A percentile compares a stretch with the other conserved stretches of the same genome.
These are phyloP conservation scores for Dione juno DNA, from an alignment of 2,888 invertebrate species.

Conservation along the genomic window DNA sequence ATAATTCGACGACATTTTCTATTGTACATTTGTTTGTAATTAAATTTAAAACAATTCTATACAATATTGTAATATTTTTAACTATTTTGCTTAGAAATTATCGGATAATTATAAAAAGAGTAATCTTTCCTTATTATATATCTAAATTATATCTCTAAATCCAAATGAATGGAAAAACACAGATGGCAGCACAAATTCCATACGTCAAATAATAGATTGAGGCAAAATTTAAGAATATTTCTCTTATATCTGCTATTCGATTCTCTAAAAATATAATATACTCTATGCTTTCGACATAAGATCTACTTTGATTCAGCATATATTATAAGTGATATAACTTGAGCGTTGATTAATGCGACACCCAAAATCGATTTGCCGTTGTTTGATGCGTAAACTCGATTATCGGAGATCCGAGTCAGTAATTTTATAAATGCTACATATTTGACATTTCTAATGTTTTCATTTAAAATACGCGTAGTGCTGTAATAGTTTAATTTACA, in stretches of 20 bases:
- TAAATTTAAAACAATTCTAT: no score
- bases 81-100: no score
- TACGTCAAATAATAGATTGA: slow-evolving; percentile 21
- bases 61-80: no score
- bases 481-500: no score
- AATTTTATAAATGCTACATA: slow-evolving; percentile 15
- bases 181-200: slow-evolving; percentile 19
- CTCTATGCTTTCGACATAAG: neutral
- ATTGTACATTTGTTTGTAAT: neutral
- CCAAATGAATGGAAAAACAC: slow-evolving; percentile 6
- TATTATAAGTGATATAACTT: slow-evolving; percentile 21
- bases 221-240: slow-evolving; percentile 17
- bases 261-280: neutral
- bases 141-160: no score
- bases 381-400: slow-evolving; percentile 34
- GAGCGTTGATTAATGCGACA: slow-evolving; percentile 30
- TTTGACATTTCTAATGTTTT: neutral
- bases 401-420: slow-evolving; percentile 27
- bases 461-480: no score
- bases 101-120: no score
- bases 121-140: no score
- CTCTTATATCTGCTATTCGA: slow-evolving; percentile 13
- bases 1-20: neutral
- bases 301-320: slow-evolving; percentile 5
- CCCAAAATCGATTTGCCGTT: slow-evolving; percentile 31